phyloP scores from a whole-genome alignment of 1,140 invertebrate genomes.

The Euwallacea fornicatus region DNA sequence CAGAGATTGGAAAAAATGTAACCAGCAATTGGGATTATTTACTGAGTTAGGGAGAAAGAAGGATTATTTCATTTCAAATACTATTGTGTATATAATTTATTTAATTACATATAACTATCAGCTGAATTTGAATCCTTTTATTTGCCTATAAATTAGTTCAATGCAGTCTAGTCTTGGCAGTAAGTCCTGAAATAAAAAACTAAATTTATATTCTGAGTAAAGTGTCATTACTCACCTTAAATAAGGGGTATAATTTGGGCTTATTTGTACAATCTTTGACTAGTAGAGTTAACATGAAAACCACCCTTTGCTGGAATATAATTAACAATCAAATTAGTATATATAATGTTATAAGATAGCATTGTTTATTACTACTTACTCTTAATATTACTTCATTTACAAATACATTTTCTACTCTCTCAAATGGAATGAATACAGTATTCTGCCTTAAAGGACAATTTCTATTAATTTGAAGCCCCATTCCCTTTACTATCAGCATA shows the following conservation, averaged over 20 bases:
- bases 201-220: too few relatives aligned
- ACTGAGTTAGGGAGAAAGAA: too few relatives aligned
- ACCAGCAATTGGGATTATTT: too few relatives aligned
- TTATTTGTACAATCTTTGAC: constrained; percentile 46
- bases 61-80: too few relatives aligned
- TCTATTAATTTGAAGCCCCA: constrained; percentile 58
- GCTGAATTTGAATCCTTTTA: constrained; percentile 15
- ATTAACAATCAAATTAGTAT: constrained; percentile 9
- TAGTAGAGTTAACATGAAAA: constrained; percentile 53
- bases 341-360: constrained; percentile 4
- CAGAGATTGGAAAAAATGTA: too few relatives aligned
- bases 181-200: constrained; percentile 18
- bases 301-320: constrained; percentile 52
- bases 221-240: constrained; percentile 44
- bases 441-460: constrained; percentile 52
- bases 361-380: constrained; percentile 50
- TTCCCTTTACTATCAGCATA: constrained; percentile 57
- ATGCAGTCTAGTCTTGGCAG: constrained; percentile 34
- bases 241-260: constrained; percentile 46
- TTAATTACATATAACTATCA: not conserved
- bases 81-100: too few relatives aligned
- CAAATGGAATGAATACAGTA: constrained; percentile 57
- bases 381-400: constrained; percentile 64
- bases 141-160: constrained; percentile 28
- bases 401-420: constrained; percentile 59